Base-by-base conservation (phyloP, 2,888 invertebrate genomes). In the Ochropleura leucogaster region DNA sequence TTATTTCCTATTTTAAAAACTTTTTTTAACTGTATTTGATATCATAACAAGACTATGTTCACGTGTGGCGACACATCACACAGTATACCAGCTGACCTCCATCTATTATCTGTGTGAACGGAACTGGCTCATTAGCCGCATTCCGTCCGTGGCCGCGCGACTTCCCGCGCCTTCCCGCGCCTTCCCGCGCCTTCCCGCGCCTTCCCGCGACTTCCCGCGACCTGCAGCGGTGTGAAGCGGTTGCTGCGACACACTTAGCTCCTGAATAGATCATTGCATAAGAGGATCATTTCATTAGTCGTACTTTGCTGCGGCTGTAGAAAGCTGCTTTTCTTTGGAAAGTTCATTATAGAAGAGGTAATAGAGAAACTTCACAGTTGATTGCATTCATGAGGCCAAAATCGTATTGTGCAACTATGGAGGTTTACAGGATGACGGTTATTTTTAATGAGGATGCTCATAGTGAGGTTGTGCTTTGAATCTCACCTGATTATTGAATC, bases 81-180 rank as follows among this genome's bases (percentile, higher is more conserved):
- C 53, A 20, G 10, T 60, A n/a, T 40, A 14, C 47, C 30, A 14
- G 6, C 12, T 42, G 18, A 18, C 30, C 16, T 57, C 63, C 10
- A 47, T 4, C 44, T n/a, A 55, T 40, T 71, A 16, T 55, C 47
- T 51, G 62, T 51, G 72, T 65, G 64, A 65, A 73, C 80, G 83
- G 83, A 83, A 83, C 76, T 68, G 46, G 46, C 76, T 83, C 83
- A 80, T 83, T 83, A 83, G 83, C 47, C 55, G 72, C 64, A 10
- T 46, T 46, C 55, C 51, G 42, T 18, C 51, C 63, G 42, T 47
- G 49, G 14, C 16, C 62, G 7, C 62, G 20, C 51, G 40, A 53
- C 64, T 57, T 30, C 30, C 42, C 20, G 49, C 42, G n/a, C 3
- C 63, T 30, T 30, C 30, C 30, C 30, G 30, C 30, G 30, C 30